A percentile compares a stretch with the other conserved stretches of the same genome.
Evolutionary conservation across 2,797 vertebrate species (phyloP).

Genomic region (Halcyon smyrnensis): DNA sequence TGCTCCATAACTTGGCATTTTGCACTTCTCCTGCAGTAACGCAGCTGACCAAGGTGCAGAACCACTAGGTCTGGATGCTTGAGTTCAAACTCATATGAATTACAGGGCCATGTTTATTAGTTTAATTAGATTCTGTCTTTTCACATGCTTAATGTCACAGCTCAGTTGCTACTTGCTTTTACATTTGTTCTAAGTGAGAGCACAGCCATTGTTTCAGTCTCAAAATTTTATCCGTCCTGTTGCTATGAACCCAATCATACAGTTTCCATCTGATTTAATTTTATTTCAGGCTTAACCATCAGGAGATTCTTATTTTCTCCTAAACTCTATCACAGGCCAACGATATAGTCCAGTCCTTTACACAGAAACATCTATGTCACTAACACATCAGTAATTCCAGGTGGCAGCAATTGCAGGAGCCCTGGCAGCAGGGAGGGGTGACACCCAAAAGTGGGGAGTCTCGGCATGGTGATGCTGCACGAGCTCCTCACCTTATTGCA

Average conservation of each 20-base stretch:
- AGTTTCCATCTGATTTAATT: background rate
- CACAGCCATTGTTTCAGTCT: background rate
- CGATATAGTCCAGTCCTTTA: background rate
- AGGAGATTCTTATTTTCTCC: background rate
- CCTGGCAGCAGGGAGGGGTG: background rate
- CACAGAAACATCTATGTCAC: background rate
- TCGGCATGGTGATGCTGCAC: background rate
- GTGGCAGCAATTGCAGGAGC: background rate
- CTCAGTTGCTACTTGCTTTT: background rate
- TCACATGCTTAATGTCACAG: background rate
- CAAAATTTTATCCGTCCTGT: background rate
- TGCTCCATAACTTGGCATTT: background rate
- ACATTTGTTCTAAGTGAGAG: background rate
- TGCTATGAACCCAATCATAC: background rate
- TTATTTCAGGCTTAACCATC: background rate
- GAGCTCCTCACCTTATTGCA: background rate
- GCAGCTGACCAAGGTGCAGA: background rate
- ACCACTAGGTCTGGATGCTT: background rate
- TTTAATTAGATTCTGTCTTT: background rate
- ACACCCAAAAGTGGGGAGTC: background rate
- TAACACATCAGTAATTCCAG: background rate
- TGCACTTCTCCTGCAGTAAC: background rate
- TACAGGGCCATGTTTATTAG: background rate
- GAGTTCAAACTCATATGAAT: background rate
- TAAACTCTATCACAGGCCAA: background rate